Evolutionary conservation across 1,140 invertebrate species (phyloP).

Genomic region (Macrobrachium rosenbergii): DNA sequence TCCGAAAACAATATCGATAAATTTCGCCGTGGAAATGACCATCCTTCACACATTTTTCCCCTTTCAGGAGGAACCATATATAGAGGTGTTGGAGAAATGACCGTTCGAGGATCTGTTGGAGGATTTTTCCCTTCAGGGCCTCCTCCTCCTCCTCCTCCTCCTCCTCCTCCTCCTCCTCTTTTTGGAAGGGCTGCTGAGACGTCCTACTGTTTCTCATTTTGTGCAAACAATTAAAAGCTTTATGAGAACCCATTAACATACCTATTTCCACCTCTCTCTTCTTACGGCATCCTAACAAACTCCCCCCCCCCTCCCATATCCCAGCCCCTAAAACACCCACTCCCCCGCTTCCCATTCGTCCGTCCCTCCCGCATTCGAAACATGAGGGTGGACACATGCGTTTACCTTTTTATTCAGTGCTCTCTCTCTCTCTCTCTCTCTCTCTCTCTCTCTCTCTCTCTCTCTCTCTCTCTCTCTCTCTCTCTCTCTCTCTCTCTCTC

Average conservation of each 20-base stretch:
- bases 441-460: background rate
- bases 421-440: background rate
- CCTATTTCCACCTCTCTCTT: constrained; percentile 16
- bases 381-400: background rate
- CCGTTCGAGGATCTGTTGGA: background rate
- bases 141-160: constrained; percentile 13
- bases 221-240: constrained; percentile 58
- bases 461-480: constrained; percentile 8
- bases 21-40: too few relatives aligned
- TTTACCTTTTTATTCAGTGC: background rate
- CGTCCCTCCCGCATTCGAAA: background rate
- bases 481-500: too few relatives aligned
- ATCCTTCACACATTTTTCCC: too few relatives aligned
- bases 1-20: too few relatives aligned
- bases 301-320: background rate
- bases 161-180: background rate
- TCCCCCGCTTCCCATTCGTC: too few relatives aligned
- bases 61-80: too few relatives aligned
- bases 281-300: background rate
- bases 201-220: constrained; percentile 60
- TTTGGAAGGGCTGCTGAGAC: background rate
- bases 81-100: too few relatives aligned
- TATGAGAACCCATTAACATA: constrained; percentile 55
- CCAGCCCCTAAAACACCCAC: background rate
- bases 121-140: background rate